phyloP scores from a whole-genome alignment of 2,797 vertebrate species.

The Onychomys leucogaster region DNA sequence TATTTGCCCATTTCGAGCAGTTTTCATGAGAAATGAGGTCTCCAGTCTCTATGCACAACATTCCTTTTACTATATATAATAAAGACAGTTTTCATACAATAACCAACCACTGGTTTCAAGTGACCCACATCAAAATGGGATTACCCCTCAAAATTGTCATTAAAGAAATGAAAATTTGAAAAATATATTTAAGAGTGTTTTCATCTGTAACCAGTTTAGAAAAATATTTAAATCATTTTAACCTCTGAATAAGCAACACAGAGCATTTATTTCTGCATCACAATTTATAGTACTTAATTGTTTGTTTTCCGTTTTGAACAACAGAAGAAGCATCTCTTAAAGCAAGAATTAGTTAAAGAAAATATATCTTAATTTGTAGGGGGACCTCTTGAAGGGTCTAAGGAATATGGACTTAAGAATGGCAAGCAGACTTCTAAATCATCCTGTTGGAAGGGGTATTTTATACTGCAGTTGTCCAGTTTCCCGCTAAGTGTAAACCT shows the following conservation, averaged over 20 bases:
- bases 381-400: background rate
- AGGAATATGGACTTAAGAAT: background rate
- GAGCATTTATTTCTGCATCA: background rate
- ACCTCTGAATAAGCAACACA: background rate
- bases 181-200: constrained; percentile 25
- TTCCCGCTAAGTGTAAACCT: background rate
- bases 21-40: background rate
- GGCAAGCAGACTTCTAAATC: background rate
- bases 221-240: constrained; percentile 54
- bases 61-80: constrained; percentile 12
- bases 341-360: constrained; percentile 33
- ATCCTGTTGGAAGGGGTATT: background rate
- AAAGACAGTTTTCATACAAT: background rate
- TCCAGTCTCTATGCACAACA: background rate
- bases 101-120: constrained; percentile 26
- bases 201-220: constrained; percentile 20
- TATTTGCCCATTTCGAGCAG: background rate
- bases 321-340: background rate
- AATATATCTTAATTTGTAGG: constrained; percentile 48
- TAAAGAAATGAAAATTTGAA: background rate
- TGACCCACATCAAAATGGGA: constrained; percentile 23
- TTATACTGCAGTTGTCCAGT: background rate
- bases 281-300: background rate
- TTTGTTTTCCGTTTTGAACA: constrained; percentile 22
- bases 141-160: constrained; percentile 45